These are phyloP conservation scores for Sinocyclocheilus maitianheensis DNA, from an alignment of 2,113 vertebrate genomes.

Conservation along the genomic window DNA sequence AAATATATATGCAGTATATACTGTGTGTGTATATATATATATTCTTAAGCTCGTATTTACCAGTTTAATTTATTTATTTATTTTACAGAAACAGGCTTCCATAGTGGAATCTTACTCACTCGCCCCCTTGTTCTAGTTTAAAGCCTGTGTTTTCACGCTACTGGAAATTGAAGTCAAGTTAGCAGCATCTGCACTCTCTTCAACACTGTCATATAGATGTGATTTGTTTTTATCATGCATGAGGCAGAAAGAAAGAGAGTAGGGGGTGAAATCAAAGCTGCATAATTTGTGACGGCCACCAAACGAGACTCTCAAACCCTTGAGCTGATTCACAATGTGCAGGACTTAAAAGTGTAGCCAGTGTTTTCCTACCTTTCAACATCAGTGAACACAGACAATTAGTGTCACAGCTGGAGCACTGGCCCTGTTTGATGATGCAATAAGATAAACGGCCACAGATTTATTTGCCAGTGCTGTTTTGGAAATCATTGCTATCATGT, in stretches of 20 bases:
- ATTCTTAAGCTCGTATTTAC: background rate
- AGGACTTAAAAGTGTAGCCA: conserved; percentile 13
- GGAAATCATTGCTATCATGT: background rate
- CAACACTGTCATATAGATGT: background rate
- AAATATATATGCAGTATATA: too few relatives aligned
- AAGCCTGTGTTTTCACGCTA: background rate
- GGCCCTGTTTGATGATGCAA: conserved; percentile 36
- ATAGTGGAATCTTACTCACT: background rate
- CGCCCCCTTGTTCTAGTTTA: background rate
- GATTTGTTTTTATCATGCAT: conserved; percentile 1
- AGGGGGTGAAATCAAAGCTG: conserved; percentile 9
- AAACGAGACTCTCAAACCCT: background rate
- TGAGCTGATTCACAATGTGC: background rate
- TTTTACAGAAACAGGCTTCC: background rate
- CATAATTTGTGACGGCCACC: background rate
- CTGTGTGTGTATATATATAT: too few relatives aligned
- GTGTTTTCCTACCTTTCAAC: conserved; percentile 14
- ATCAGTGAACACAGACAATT: conserved; percentile 33
- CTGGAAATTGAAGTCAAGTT: background rate
- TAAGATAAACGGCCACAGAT: conserved; percentile 18
- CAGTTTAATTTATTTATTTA: background rate
- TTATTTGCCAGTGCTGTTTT: conserved; percentile 24
- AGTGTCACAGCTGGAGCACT: conserved; percentile 37
- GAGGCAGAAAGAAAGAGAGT: background rate
- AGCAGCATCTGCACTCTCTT: background rate